Conservation (phyloP, 2,797 vertebrate genomes). For the Eremophila alpestris region DNA sequence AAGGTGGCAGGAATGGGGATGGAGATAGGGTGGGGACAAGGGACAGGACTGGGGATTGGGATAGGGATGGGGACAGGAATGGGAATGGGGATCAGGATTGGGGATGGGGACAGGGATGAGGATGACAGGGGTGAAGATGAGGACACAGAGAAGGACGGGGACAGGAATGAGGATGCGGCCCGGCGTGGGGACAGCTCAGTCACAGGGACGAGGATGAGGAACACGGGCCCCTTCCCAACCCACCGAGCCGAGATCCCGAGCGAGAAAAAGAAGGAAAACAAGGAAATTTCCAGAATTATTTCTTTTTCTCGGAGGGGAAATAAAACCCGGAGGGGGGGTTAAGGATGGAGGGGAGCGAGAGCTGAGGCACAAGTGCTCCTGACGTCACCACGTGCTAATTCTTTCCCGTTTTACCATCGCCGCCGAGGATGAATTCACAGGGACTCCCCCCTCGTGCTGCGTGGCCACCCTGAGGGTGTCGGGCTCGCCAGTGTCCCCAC, state of each 20-base stretch:
- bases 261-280: background rate
- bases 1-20: too few relatives aligned
- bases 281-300: background rate
- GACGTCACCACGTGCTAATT: conserved; percentile 37
- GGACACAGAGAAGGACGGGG: background rate
- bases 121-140: too few relatives aligned
- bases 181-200: too few relatives aligned
- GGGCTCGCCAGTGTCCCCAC: background rate
- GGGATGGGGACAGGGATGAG: background rate
- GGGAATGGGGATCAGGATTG: background rate
- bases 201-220: too few relatives aligned
- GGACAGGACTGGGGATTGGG: background rate
- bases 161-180: background rate
- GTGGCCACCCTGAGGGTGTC: background rate
- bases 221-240: background rate
- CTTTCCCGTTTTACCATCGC: conserved; percentile 16
- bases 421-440: conserved; percentile 44
- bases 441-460: background rate
- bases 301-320: background rate
- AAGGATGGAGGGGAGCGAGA: background rate
- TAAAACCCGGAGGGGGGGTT: background rate
- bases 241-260: background rate
- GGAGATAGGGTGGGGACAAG: too few relatives aligned
- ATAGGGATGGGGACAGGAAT: background rate
- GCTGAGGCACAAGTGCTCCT: background rate